These are phyloP conservation scores for Mormyrus hasselquistii DNA, from an alignment of 2,797 vertebrate genomes.

Conservation along the genomic window DNA sequence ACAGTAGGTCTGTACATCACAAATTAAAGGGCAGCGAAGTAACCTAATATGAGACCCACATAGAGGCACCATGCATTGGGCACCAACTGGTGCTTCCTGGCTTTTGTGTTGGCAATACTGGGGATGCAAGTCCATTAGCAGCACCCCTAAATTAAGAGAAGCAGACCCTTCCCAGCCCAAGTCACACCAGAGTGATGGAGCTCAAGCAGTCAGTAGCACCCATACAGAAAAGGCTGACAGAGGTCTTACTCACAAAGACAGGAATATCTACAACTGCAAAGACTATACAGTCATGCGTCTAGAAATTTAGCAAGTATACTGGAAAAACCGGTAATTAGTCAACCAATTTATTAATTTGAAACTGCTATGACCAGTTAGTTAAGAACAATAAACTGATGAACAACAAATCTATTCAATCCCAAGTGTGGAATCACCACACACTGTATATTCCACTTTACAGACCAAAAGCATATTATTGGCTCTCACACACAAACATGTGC, in stretches of 20 bases:
- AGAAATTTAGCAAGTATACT: neutral
- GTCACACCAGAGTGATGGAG: neutral
- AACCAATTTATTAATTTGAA: neutral
- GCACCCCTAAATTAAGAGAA: neutral
- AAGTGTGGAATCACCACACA: neutral
- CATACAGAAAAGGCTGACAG: neutral
- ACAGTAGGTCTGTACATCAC: neutral
- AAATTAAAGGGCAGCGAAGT: neutral
- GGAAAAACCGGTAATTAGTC: neutral
- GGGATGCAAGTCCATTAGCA: neutral
- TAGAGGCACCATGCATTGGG: neutral
- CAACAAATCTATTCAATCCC: neutral
- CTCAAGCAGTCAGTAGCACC: neutral
- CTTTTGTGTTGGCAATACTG: neutral
- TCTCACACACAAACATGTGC: neutral
- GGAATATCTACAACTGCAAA: neutral
- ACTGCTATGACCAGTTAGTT: neutral
- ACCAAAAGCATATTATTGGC: neutral
- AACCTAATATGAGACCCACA: neutral
- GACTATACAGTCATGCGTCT: neutral
- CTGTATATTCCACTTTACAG: neutral
- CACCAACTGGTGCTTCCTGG: neutral
- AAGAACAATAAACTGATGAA: neutral
- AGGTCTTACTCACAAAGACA: neutral
- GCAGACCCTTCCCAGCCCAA: neutral